phyloP scores from a whole-genome alignment of 1,140 invertebrate species.

The Polyergus mexicanus region DNA sequence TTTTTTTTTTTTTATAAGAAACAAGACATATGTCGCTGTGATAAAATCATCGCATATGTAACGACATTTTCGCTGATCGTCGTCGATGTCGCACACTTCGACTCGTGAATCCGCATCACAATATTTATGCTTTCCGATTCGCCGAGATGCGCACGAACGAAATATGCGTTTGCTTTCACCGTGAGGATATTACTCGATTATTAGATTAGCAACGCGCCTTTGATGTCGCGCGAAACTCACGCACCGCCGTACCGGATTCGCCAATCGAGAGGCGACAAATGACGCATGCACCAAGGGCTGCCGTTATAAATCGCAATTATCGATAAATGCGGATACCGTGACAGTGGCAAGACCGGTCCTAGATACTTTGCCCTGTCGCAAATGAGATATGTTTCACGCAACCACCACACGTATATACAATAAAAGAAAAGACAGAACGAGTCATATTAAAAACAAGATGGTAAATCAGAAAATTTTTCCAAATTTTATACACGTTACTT shows the following conservation, averaged over 20 bases:
- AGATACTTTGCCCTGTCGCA: conserved; percentile 46
- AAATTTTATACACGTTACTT: not conserved
- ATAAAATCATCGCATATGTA: not conserved
- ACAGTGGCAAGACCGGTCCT: conserved; percentile 44
- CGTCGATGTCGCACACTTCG: not conserved
- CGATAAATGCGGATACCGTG: conserved; percentile 61
- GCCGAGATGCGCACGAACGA: conserved; percentile 37
- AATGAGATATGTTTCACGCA: conserved; percentile 47
- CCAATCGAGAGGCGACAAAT: conserved; percentile 65
- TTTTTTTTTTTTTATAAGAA: too few relatives aligned
- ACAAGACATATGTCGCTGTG: not conserved
- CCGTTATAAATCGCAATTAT: conserved; percentile 77
- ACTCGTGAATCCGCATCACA: conserved; percentile 54
- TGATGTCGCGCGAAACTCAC: conserved; percentile 63
- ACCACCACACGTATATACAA: conserved; percentile 45
- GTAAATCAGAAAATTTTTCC: conserved; percentile 5
- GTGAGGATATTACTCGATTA: conserved; percentile 62
- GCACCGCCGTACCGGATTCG: conserved; percentile 4
- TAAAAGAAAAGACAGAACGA: conserved; percentile 48
- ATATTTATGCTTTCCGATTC: conserved; percentile 58
- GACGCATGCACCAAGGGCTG: conserved; percentile 58
- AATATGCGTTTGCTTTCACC: conserved; percentile 59
- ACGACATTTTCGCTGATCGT: conserved; percentile 14
- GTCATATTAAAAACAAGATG: conserved; percentile 7
- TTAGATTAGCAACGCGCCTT: conserved; percentile 73